These are phyloP conservation scores for Phenacoccus solenopsis DNA, from an alignment of 1,140 invertebrate species.

Conservation along the genomic window DNA sequence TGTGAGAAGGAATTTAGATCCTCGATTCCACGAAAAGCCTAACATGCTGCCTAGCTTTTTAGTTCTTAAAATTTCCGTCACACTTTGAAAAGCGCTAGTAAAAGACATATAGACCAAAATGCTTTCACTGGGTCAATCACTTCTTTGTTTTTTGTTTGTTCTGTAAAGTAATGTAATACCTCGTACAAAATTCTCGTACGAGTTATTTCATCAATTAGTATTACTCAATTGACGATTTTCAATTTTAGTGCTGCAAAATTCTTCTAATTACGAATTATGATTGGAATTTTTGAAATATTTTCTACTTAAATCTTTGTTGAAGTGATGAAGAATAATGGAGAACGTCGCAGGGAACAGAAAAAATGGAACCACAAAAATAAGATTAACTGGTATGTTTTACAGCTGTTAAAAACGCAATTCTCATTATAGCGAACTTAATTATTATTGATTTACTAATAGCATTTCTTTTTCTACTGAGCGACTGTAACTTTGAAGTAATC, in stretches of 20 bases:
- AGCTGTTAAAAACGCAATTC: no score
- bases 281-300: background rate
- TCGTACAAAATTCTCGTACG: background rate
- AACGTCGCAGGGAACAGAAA: background rate
- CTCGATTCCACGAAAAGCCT: background rate
- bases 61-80: background rate
- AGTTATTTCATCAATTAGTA: background rate
- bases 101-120: background rate
- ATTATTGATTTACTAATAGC: no score
- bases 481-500: no score
- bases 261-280: background rate
- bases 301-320: no score
- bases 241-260: background rate
- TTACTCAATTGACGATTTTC: background rate
- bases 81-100: background rate
- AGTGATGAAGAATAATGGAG: constrained; percentile 6
- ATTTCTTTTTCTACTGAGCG: no score
- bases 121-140: background rate
- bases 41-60: background rate
- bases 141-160: background rate
- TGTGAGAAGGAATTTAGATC: background rate
- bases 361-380: background rate
- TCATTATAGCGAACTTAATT: no score
- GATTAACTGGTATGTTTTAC: background rate
- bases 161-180: background rate